Evolutionary conservation across 2,888 invertebrate species (phyloP), one percentile per base, ranked within the genome.

Genomic region (Sphecodes monilicornis): DNA sequence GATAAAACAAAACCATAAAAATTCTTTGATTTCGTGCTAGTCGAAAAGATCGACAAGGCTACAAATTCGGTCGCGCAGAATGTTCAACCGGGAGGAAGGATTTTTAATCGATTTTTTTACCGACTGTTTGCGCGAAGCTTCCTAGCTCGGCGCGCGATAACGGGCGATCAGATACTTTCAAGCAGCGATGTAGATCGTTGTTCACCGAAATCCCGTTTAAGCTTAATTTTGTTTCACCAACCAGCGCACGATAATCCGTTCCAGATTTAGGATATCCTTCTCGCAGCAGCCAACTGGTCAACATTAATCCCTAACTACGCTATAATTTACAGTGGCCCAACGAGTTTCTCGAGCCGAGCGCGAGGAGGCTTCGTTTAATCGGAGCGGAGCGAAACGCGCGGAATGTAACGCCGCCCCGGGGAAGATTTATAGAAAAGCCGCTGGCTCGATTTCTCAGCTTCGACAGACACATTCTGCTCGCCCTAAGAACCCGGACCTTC

Each of bases 261-360:
- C 46, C 36, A 60, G 43, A 43, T 50, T 22, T 36, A 41, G 18
- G 29, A 41, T 39, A 68, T 36, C 36, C 66, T 68, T 50, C 57
- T 43, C 26, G 39, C 16, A 18, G 41, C 18, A 26, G 22, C 43
- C 74, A 43, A 77, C 18, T 60, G 70, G 41, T 64, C n/a, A 26
- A 46, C 60, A 71, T 71, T 83, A 70, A 78, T 70, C 77, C 60
- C 32, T 70, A 78, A 83, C 78, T 84, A 71, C 54, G 29, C 46
- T 32, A 50, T 54, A 50, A 83, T 72, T 75, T 68, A 68, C 66
- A 68, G 22, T 3, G 36, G 66, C 8, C 66, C 66, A 39, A 68
- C 64, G 64, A 64, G 64, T 64, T 64, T 36, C 64, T 64, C 64
- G 32, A 18, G 18, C 32, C 18, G 22, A 18, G 64, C 29, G 18